phyloP scores from a whole-genome alignment of 1,140 invertebrate species.

The Bombus waltoni region DNA sequence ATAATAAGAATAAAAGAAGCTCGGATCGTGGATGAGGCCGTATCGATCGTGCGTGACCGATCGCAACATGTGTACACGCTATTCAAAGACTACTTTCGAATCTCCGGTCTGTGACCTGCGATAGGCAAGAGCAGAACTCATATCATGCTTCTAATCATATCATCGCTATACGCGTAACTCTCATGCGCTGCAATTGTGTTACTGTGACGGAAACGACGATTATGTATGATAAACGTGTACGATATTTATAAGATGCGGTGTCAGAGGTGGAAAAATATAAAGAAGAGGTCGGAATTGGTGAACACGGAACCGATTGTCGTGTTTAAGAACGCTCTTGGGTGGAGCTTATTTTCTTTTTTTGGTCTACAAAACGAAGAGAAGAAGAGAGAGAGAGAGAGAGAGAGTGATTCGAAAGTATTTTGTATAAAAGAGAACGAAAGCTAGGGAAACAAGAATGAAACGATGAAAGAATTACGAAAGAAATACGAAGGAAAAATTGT shows the following conservation, averaged over 20 bases:
- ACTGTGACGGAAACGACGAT: slow-evolving; percentile 59
- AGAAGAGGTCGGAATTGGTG: not conserved
- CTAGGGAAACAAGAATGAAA: not conserved
- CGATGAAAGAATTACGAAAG: not conserved
- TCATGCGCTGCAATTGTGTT: slow-evolving; percentile 63
- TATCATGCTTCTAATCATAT: slow-evolving; percentile 76
- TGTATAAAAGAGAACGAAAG: slow-evolving; percentile 46
- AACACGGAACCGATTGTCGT: not conserved
- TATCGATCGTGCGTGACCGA: not conserved
- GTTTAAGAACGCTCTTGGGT: not conserved
- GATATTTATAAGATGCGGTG: slow-evolving; percentile 60
- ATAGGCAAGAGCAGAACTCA: slow-evolving; percentile 67
- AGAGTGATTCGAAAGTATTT: slow-evolving; percentile 57
- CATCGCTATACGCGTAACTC: slow-evolving; percentile 69
- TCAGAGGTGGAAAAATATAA: not conserved
- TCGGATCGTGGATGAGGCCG: not conserved
- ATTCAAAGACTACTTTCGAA: not conserved
- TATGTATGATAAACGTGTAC: slow-evolving; percentile 71
- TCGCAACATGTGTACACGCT: not conserved
- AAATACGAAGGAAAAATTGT: not conserved
- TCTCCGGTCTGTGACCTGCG: slow-evolving; percentile 60
- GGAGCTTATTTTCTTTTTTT: slow-evolving; percentile 17
- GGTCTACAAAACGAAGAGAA: not conserved
- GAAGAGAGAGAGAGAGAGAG: not conserved
- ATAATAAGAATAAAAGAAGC: not conserved